Conservation (phyloP, 2,888 invertebrate species). For the Chaetoderma sp. region DNA sequence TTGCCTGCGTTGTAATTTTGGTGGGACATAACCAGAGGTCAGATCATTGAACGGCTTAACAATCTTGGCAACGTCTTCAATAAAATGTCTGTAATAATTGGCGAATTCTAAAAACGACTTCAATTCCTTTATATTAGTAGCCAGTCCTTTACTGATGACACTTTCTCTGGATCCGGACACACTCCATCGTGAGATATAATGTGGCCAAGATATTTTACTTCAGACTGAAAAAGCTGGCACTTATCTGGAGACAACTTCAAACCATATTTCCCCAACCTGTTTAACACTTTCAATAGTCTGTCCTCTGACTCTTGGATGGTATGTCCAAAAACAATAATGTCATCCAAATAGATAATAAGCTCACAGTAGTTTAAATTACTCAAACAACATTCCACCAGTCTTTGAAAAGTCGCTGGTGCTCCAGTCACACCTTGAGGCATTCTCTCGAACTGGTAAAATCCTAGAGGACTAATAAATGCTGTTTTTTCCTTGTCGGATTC, state of each 20-base stretch:
- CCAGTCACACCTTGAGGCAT: conserved; percentile 5
- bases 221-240: not conserved
- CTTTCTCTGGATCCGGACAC: not conserved
- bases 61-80: too few relatives aligned
- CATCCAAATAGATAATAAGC: conserved; percentile 11
- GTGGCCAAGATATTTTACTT: conserved; percentile 10
- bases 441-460: conserved; percentile 7
- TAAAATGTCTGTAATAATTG: too few relatives aligned
- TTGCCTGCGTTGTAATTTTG: too few relatives aligned
- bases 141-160: conserved; percentile 1
- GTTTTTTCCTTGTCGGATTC: conserved; percentile 7
- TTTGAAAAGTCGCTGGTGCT: conserved; percentile 12
- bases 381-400: conserved; percentile 6
- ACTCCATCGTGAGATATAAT: not conserved
- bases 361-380: not conserved
- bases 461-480: conserved; percentile 6
- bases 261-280: not conserved
- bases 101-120: too few relatives aligned
- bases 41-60: too few relatives aligned
- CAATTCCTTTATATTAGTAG: not conserved
- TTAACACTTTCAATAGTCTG: conserved; percentile 5
- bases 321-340: conserved; percentile 8
- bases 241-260: conserved; percentile 1
- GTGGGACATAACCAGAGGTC: too few relatives aligned
- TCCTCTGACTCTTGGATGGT: not conserved